Base-by-base conservation (phyloP, 2,888 invertebrate genomes). In the Urechis unicinctus region DNA sequence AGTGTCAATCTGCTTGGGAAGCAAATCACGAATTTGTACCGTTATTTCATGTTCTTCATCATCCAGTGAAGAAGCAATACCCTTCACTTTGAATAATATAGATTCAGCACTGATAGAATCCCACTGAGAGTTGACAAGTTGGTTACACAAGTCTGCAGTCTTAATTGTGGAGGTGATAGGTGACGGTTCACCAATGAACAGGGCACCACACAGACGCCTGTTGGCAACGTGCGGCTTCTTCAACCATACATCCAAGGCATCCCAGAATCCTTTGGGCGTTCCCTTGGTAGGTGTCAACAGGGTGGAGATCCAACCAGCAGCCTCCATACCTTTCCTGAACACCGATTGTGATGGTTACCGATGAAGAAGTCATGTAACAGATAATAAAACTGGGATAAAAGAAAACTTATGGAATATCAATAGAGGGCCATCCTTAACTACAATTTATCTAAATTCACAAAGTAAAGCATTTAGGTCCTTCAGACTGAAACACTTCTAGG, bases 201-300 rank as follows among this genome's bases (percentile, higher is more conserved):
- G 42, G 2, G 63, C 51, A 6, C 64, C 64, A 46, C 58, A 61
- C 13, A 70, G 55, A 26, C 64, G 52, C 52, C 65, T 56, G 59
- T 71, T 68, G 6, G 66, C 51, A 5, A 69, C 63, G 54, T 70
- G 69, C 4, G 70, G 69, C 46, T 68, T 67, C 42, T 62, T 60
- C n/a, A 66, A 49, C 66, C 67, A 68, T 5, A 70, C 47, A 31
- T 49, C 26, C 26, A 61, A 9, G 17, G 61, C 58, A 41, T 56
- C 48, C 6, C 36, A 25, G 44, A 59, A 57, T 22, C 47, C 28
- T 13, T 24, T 26, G 45, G 13, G 3, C 1, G n/a, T 30, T 47
- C 31, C 53, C 22, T 17, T 36, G 36, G 36, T 36, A n/a, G n/a
- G n/a, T n/a, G n/a, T n/a, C n/a, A n/a, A n/a, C n/a, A n/a, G n/a